phyloP scores from a whole-genome alignment of 2,888 invertebrate genomes.

The Chalcosyrphus nemorum region DNA sequence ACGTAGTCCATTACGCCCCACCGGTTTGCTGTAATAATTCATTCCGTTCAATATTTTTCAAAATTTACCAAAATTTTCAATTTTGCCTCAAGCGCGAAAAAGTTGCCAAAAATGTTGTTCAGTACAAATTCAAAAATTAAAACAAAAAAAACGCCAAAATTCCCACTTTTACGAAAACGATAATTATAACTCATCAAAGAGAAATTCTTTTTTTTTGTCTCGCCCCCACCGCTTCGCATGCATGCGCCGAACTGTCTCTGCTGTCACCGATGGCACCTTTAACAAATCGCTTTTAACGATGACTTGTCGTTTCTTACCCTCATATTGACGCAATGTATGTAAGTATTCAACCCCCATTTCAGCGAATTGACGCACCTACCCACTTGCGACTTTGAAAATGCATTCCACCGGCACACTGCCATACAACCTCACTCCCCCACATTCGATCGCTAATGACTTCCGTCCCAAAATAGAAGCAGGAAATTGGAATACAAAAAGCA shows the following conservation, averaged over 20 bases:
- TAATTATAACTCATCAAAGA: slow-evolving; percentile 34
- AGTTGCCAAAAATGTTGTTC: slow-evolving; percentile 36
- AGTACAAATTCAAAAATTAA: neutral
- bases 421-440: slow-evolving; percentile 1
- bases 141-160: neutral
- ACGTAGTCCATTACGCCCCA: slow-evolving; percentile 22
- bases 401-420: slow-evolving; percentile 28
- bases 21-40: slow-evolving; percentile 11
- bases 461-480: slow-evolving; percentile 68
- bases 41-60: slow-evolving; percentile 27
- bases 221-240: neutral
- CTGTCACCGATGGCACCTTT: slow-evolving; percentile 18
- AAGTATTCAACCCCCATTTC: neutral
- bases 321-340: slow-evolving; percentile 15
- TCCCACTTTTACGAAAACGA: slow-evolving; percentile 14
- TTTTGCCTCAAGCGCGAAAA: neutral
- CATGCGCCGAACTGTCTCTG: slow-evolving; percentile 35
- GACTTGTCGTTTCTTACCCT: neutral
- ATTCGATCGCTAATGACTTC: slow-evolving; percentile 55
- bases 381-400: slow-evolving; percentile 4
- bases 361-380: slow-evolving; percentile 1
- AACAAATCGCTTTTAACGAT: slow-evolving; percentile 24
- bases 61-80: slow-evolving; percentile 14
- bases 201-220: neutral
- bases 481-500: slow-evolving; percentile 51